Percentiles rank a stretch among this genome's conserved stretches.
Conservation (phyloP, 2,888 invertebrate genomes). For the Julus scanicus region DNA sequence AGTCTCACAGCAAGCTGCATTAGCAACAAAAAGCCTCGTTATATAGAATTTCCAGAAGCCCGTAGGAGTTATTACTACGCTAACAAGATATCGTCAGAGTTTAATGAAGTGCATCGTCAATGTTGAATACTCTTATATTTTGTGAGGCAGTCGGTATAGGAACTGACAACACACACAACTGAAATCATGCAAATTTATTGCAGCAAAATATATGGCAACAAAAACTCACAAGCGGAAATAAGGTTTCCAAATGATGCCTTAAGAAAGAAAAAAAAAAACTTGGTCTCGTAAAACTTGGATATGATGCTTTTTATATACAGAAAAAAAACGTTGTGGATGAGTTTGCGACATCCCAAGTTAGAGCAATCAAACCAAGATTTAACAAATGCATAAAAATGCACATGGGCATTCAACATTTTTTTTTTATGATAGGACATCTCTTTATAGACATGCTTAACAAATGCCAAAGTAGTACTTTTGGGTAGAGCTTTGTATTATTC, state of each 20-base stretch:
- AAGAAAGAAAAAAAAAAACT: not conserved
- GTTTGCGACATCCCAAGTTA: conserved; percentile 12
- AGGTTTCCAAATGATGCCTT: conserved; percentile 28
- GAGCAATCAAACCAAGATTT: conserved; percentile 1
- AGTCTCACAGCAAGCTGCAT: not conserved
- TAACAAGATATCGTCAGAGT: conserved; percentile 28
- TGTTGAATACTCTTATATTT: conserved; percentile 7
- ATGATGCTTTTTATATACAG: not conserved
- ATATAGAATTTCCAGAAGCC: conserved; percentile 22
- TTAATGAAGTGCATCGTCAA: conserved; percentile 22
- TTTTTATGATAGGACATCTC: not conserved
- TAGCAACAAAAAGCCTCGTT: conserved; percentile 4
- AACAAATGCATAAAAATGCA: conserved; percentile 21
- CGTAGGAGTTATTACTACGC: conserved; percentile 22
- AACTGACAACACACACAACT: not conserved
- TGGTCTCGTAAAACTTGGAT: conserved; percentile 9
- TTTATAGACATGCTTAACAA: not conserved
- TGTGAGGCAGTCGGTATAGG: not conserved
- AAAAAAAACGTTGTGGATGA: not conserved
- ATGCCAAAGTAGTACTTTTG: not conserved
- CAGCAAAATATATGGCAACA: conserved; percentile 21
- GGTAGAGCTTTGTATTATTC: not conserved
- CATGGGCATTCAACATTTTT: not conserved
- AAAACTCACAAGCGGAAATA: conserved; percentile 1
- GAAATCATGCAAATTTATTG: conserved; percentile 33